A percentile compares a stretch with the other conserved stretches of the same genome.
These are phyloP conservation scores for Dissostichus mawsoni DNA, from an alignment of 2,113 vertebrate genomes.

Conservation along the genomic window DNA sequence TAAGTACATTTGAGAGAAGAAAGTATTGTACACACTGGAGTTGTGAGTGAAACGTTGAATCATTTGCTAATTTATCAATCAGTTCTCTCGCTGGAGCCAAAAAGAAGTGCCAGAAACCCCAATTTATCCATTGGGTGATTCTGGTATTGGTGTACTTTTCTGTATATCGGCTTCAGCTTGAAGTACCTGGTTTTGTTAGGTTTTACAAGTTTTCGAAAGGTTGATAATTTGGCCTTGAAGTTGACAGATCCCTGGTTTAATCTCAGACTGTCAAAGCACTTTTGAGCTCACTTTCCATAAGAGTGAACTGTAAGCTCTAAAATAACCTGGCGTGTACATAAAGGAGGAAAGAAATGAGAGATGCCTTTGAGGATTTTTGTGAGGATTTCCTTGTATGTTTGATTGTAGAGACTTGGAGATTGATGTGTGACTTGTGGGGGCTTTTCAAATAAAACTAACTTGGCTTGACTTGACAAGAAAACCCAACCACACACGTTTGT, in stretches of 20 bases:
- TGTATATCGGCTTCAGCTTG: background rate
- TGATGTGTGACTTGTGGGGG: background rate
- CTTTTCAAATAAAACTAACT: background rate
- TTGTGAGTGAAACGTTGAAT: background rate
- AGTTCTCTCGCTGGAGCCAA: background rate
- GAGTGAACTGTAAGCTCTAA: background rate
- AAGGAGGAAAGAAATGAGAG: background rate
- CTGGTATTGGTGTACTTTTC: no score
- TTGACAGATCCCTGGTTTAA: background rate
- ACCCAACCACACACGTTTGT: no score
- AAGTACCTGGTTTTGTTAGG: background rate
- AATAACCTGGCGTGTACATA: background rate
- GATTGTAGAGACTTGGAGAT: background rate
- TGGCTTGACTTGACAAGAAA: no score
- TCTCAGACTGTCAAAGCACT: no score
- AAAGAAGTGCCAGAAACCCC: background rate
- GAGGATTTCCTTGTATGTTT: no score
- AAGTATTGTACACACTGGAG: no score
- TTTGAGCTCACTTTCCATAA: background rate
- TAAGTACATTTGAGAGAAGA: background rate
- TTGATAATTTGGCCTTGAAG: background rate
- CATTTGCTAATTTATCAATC: background rate
- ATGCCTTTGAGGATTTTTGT: background rate
- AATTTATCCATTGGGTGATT: no score
- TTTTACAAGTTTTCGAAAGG: no score